Percentiles rank a stretch among this genome's conserved stretches.
Evolutionary conservation across 1,140 invertebrate species (phyloP).

Genomic region (Lucilia cuprina): DNA sequence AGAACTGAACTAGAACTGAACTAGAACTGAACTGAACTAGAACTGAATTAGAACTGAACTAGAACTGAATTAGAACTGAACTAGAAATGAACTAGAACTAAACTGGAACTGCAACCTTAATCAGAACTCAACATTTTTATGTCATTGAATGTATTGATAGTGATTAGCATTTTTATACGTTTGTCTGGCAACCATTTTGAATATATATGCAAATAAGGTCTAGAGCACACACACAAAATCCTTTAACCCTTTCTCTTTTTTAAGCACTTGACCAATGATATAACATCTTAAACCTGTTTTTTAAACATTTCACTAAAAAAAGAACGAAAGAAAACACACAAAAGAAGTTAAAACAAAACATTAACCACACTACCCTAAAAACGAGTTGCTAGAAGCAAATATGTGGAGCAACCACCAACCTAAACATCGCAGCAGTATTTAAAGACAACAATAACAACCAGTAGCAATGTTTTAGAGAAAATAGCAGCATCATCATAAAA

Average conservation of each 20-base stretch:
- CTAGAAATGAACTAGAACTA: no score
- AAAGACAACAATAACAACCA: not conserved
- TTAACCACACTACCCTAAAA: not conserved
- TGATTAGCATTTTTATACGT: no score
- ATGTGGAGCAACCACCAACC: not conserved
- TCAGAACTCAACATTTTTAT: no score
- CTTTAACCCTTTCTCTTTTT: no score
- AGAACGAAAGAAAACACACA: not conserved
- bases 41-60: no score
- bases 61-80: no score
- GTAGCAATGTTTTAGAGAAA: not conserved
- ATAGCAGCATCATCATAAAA: not conserved
- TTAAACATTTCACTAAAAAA: not conserved
- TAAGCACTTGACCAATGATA: not conserved
- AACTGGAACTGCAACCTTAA: no score
- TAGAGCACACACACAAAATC: not conserved
- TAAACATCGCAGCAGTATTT: not conserved
- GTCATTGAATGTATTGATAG: no score
- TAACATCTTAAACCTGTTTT: not conserved
- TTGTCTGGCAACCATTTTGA: not conserved
- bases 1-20: no score
- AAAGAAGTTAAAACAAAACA: not conserved
- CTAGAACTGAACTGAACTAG: no score
- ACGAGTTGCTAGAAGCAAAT: not conserved
- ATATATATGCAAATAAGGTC: not conserved